A percentile compares a stretch with the other conserved stretches of the same genome.
Conservation (phyloP, 2,797 vertebrate genomes). For the Oreonectes daqikongensis region DNA sequence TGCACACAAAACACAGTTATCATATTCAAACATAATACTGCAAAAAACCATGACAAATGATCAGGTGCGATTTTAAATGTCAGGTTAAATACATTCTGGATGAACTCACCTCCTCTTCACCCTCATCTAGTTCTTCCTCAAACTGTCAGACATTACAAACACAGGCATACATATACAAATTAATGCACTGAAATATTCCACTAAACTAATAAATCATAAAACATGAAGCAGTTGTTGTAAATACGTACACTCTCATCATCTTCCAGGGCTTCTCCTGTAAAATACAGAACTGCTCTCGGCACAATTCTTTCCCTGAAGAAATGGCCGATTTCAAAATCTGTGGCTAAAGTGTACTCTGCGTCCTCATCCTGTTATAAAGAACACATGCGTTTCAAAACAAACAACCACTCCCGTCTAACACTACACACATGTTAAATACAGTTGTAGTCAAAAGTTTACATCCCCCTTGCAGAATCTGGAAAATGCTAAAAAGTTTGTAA, state of each 20-base stretch:
- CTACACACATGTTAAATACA: too few species aligned
- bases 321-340: constrained; percentile 97
- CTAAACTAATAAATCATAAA: neutral
- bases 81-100: neutral
- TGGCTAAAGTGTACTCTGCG: constrained; percentile 90
- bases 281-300: constrained; percentile 96
- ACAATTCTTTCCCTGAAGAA: constrained; percentile 98
- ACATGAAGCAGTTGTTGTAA: neutral
- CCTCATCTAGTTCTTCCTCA: constrained; percentile 95
- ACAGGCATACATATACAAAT: neutral
- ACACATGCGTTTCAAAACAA: too few species aligned
- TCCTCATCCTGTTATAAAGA: constrained; percentile 87
- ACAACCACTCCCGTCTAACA: too few species aligned
- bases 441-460: too few species aligned
- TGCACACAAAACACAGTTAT: constrained; percentile 43
- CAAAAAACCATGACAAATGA: neutral
- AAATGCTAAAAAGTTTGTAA: too few species aligned
- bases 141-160: constrained; percentile 79
- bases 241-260: constrained; percentile 90
- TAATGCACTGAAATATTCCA: neutral
- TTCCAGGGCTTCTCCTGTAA: constrained; percentile 96
- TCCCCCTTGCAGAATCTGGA: too few species aligned
- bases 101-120: constrained; percentile 91
- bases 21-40: neutral
- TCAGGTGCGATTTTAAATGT: neutral